Evolutionary conservation across 2,888 invertebrate species (phyloP).

Genomic region (Sicus ferrugineus): DNA sequence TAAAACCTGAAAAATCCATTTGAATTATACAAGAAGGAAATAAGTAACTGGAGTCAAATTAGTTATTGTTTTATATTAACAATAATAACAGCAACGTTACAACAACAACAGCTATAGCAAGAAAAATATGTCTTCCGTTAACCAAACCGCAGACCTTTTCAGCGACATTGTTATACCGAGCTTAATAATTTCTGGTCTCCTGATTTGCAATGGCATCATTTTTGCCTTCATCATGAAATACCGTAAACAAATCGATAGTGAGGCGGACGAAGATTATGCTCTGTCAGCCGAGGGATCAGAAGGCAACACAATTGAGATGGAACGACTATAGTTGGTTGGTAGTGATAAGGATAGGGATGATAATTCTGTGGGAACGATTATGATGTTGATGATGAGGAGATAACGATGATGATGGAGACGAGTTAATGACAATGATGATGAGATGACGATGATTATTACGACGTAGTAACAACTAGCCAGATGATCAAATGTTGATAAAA

Average conservation of each 20-base stretch:
- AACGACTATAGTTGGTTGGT: constrained; percentile 42
- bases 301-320: constrained; percentile 51
- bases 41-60: too few relatives aligned
- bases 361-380: neutral
- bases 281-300: constrained; percentile 28
- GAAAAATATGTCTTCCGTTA: constrained; percentile 9
- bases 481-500: too few relatives aligned
- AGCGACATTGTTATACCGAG: constrained; percentile 51
- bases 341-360: neutral
- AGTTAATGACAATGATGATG: too few relatives aligned
- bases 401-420: too few relatives aligned
- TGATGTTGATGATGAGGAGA: neutral
- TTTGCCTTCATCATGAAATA: constrained; percentile 50
- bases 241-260: constrained; percentile 44
- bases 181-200: constrained; percentile 45
- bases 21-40: too few relatives aligned
- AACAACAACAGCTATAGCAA: neutral
- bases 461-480: too few relatives aligned
- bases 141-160: constrained; percentile 44
- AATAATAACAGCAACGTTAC: too few relatives aligned
- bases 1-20: too few relatives aligned
- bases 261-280: constrained; percentile 34
- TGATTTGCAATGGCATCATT: constrained; percentile 51
- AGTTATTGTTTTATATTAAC: neutral
- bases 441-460: neutral